Percentiles rank a stretch among this genome's conserved stretches.
Conservation (phyloP, 2,888 invertebrate genomes). For the Miltochrista miniata region DNA sequence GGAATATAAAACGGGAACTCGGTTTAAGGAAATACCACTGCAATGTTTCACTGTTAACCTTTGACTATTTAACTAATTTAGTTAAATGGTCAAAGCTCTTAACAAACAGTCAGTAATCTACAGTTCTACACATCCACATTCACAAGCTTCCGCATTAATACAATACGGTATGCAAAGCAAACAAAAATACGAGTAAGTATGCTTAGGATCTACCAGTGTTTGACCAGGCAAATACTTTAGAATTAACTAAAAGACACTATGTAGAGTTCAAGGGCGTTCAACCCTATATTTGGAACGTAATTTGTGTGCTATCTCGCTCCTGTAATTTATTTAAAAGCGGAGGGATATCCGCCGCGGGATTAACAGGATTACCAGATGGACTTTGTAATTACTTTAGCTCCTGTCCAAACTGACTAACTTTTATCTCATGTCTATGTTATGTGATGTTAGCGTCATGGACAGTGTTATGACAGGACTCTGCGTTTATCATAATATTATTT, state of each 20-base stretch:
- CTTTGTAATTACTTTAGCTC: constrained; percentile 24
- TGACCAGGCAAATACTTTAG: constrained; percentile 8
- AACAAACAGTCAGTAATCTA: no score
- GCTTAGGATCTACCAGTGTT: background rate
- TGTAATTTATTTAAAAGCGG: constrained; percentile 47
- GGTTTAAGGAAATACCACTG: no score
- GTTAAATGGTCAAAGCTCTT: no score
- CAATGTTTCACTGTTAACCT: no score
- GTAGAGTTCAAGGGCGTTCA: constrained; percentile 41
- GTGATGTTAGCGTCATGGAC: background rate
- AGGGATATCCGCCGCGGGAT: constrained; percentile 30
- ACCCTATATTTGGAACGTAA: constrained; percentile 33
- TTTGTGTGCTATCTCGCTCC: constrained; percentile 37
- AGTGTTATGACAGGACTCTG: background rate
- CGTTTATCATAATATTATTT: no score
- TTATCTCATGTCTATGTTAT: constrained; percentile 9
- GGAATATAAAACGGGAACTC: no score
- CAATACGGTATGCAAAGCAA: no score
- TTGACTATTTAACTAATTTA: no score
- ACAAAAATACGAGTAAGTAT: constrained; percentile 3
- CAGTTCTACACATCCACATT: no score
- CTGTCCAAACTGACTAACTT: constrained; percentile 17
- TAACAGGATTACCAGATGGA: constrained; percentile 38
- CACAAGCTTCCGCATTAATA: no score
- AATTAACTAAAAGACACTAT: constrained; percentile 10